Percentiles rank a stretch among this genome's conserved stretches.
phyloP scores from a whole-genome alignment of 2,113 vertebrate genomes.

The Penelope pileata region DNA sequence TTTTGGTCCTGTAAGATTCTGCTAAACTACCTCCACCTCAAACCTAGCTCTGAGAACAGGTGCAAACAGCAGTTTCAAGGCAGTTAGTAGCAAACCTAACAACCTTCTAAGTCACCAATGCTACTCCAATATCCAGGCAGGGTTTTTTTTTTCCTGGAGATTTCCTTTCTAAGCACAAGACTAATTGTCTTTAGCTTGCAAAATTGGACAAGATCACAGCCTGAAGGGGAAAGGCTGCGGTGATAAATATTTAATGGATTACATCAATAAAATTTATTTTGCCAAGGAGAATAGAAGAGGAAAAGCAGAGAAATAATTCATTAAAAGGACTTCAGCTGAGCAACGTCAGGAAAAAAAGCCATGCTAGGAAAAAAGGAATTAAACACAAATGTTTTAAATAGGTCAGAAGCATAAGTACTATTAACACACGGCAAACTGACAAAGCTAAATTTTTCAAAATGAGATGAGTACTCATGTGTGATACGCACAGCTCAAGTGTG shows the following conservation, averaged over 20 bases:
- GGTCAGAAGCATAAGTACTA: constrained; percentile 32
- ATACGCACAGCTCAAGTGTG: background rate
- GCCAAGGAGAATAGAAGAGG: constrained; percentile 46
- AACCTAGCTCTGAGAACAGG: background rate
- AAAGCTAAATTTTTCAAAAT: background rate
- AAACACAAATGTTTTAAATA: constrained; percentile 19
- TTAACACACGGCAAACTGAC: background rate
- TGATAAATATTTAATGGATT: constrained; percentile 52
- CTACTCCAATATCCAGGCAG: background rate
- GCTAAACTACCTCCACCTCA: background rate
- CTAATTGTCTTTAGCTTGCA: constrained; percentile 26
- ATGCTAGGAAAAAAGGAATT: background rate
- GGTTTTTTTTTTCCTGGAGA: background rate
- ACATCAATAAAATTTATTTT: constrained; percentile 65
- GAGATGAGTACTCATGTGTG: background rate
- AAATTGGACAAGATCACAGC: constrained; percentile 40
- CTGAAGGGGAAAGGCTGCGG: constrained; percentile 13
- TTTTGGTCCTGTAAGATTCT: background rate
- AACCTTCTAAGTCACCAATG: background rate
- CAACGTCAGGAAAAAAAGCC: background rate
- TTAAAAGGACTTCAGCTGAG: constrained; percentile 34
- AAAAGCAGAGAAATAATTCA: constrained; percentile 64
- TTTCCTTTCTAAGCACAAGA: background rate
- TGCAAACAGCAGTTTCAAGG: background rate
- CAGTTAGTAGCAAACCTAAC: background rate